These are phyloP conservation scores for Takifugu rubripes DNA, from an alignment of 2,797 vertebrate species.

Conservation along the genomic window DNA sequence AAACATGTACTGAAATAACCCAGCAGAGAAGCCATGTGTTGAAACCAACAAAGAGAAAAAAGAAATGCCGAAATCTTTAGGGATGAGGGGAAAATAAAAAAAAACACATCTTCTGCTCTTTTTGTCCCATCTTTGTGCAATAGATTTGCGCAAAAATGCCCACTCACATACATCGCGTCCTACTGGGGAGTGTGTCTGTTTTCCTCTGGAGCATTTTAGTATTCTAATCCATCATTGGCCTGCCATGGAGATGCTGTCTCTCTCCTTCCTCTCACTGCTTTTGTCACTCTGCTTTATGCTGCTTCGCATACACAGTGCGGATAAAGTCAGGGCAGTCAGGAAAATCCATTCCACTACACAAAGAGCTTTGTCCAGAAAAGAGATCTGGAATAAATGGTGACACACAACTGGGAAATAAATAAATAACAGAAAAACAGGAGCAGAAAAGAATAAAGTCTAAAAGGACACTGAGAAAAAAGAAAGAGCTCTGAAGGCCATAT, in stretches of 20 bases:
- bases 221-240: slow-evolving; percentile 70
- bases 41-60: slow-evolving; percentile 56
- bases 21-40: slow-evolving; percentile 66
- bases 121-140: slow-evolving; percentile 57
- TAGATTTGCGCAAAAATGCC: slow-evolving; percentile 9
- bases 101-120: slow-evolving; percentile 32
- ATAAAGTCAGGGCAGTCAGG: slow-evolving; percentile 56
- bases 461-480: slow-evolving; percentile 17
- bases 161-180: slow-evolving; percentile 41
- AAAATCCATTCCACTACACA: slow-evolving; percentile 55
- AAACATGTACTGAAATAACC: slow-evolving; percentile 65
- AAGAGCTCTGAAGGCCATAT: slow-evolving; percentile 51
- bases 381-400: slow-evolving; percentile 38
- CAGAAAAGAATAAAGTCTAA: not conserved
- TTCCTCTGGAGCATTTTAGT: slow-evolving; percentile 60
- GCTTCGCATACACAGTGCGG: slow-evolving; percentile 56
- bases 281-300: slow-evolving; percentile 28
- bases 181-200: slow-evolving; percentile 52
- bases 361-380: slow-evolving; percentile 60
- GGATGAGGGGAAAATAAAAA: not conserved
- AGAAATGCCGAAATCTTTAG: slow-evolving; percentile 14
- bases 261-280: slow-evolving; percentile 16
- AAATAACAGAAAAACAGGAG: slow-evolving; percentile 9
- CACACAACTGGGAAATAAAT: slow-evolving; percentile 27
- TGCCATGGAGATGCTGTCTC: slow-evolving; percentile 65